phyloP scores from a whole-genome alignment of 2,113 vertebrate species.

The Mobula birostris region DNA sequence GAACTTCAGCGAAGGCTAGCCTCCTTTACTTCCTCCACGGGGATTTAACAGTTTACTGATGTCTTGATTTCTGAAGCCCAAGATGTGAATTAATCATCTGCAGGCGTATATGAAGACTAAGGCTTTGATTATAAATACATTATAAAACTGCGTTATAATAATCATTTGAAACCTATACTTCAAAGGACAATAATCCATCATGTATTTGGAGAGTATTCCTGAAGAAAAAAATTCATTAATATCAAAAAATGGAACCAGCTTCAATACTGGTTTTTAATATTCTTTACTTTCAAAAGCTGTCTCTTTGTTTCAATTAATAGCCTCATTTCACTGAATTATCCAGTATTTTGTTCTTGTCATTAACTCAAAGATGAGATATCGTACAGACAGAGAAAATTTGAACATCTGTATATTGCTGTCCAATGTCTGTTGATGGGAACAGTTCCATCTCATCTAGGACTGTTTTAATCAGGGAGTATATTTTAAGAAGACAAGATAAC shows the following conservation, averaged over 20 bases:
- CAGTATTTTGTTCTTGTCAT: background rate
- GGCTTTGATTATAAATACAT: conserved; percentile 5
- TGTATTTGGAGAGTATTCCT: background rate
- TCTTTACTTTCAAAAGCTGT: background rate
- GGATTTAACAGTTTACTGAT: background rate
- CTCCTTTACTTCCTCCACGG: background rate
- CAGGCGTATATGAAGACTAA: background rate
- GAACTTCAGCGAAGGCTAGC: background rate
- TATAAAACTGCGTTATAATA: background rate
- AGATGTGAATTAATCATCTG: conserved; percentile 7
- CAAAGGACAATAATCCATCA: background rate
- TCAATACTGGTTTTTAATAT: background rate
- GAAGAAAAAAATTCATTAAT: background rate
- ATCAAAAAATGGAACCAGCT: background rate
- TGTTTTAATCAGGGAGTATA: no score
- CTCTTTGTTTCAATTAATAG: background rate
- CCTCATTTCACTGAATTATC: background rate
- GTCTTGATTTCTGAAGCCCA: background rate
- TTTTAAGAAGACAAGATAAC: no score
- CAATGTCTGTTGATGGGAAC: background rate
- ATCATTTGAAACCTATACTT: conserved; percentile 2
- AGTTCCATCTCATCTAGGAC: no score
- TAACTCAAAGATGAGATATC: background rate
- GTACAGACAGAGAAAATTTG: background rate
- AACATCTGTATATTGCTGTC: background rate